Base-by-base conservation (phyloP, 2,113 vertebrate species). In the Amblyopsis rosae region DNA sequence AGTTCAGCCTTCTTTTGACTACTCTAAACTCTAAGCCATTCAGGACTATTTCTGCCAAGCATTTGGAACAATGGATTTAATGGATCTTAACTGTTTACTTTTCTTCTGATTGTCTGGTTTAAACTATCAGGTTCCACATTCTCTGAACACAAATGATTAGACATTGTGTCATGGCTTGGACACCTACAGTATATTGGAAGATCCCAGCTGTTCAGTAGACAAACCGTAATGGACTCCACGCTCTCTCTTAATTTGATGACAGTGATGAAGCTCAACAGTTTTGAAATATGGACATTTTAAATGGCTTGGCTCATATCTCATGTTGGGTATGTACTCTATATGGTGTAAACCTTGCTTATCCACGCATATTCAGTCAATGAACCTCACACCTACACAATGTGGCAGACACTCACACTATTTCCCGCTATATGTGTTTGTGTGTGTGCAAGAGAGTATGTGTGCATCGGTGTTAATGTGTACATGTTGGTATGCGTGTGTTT, bases 331-430 rank as follows among this genome's bases (percentile, higher is more conserved):
- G 51, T 53, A 53, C 68, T 73, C 60, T 75, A 80, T 73, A 82
- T 88, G 82, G 80, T 87, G 83, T 70, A 73, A 86, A 75, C 70
- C 75, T 88, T 86, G 83, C 75, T 65, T 83, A 84, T 78, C 79
- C 53, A 49, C 71, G 62, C 82, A 63, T 47, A 72, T 81, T 83
- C 81, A 86, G 76, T 89, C 84, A 82, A 80, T 71, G 69, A 78
- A 73, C 53, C 61, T 79, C 71, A 75, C 82, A 63, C 67, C 70
- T 81, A 77, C 67, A 74, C 76, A 79, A 72, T 72, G 80, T 59
- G 79, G 73, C 67, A 79, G 63, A 82, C 72, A 76, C 68, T 26
- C 26, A 26, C 26, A 26, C 63, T 65, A 15, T 53, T 19, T 50
- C 15, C 26, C 32, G 33, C 62, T 72, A 64, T 63, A 11, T 72